These are phyloP conservation scores for Camponotus vicinus DNA, from an alignment of 1,140 invertebrate species.

Conservation along the genomic window DNA sequence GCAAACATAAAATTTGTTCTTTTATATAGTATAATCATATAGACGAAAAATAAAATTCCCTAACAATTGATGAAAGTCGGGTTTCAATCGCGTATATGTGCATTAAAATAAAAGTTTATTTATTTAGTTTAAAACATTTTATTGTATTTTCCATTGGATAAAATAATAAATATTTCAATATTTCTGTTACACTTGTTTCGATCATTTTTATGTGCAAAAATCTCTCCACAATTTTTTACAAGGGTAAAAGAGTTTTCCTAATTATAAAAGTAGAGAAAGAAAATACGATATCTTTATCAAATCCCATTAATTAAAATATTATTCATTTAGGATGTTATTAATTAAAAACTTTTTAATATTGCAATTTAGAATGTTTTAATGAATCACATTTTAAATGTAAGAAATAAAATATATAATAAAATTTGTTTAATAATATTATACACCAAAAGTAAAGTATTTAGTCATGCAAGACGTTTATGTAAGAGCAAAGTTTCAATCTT, in stretches of 20 bases:
- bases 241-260: background rate
- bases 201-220: background rate
- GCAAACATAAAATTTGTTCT: background rate
- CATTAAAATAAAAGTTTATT: constrained; percentile 38
- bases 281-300: background rate
- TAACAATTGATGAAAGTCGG: constrained; percentile 12
- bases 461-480: background rate
- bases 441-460: background rate
- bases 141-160: background rate
- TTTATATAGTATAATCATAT: background rate
- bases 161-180: constrained; percentile 22
- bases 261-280: background rate
- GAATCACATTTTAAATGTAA: background rate
- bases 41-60: constrained; percentile 11
- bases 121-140: background rate
- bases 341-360: background rate
- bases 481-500: background rate
- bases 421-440: background rate
- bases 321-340: background rate
- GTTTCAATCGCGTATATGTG: background rate
- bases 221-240: background rate
- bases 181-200: background rate
- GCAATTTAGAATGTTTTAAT: background rate
- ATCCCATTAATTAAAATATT: background rate
- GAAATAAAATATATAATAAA: background rate